Evolutionary conservation across 2,113 vertebrate species (phyloP), one percentile per base, ranked within the genome.

Genomic region (Pseudorhombus dupliciocellatus): DNA sequence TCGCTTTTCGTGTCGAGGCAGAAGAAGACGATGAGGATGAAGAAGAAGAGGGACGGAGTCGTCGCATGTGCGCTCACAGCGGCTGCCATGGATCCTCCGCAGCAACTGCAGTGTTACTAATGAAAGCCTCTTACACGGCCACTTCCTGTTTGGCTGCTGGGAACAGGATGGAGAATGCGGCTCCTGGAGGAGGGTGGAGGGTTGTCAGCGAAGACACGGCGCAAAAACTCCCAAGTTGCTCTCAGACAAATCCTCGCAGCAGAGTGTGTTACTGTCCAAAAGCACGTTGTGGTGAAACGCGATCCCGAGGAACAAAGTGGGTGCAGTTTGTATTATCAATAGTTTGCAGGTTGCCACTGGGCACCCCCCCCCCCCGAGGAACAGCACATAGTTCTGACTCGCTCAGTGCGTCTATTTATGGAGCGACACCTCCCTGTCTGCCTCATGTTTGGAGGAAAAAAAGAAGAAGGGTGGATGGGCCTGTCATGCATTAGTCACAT

Each of bases 91-190:
- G 80, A 66, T 83, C 63, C 66, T 72, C 37, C 53, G 54, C 28
- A 73, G 31, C 4, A 2, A 56, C 42, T 61, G 63, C 64, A 77
- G 74, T 78, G 70, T 77, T 75, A 61, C 84, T 84, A 81, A 89
- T 86, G 76, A 86, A 85, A 84, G 66, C 75, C 56, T 75, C 80
- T 81, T 80, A 80, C 61, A 54, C 11, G 15, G 51, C 21, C 11
- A 31, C 86, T 78, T 60, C 51, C 46, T 70, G 60, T 54, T 66
- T n/a, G 31, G 44, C 37, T 58, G 72, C 48, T 2, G 34, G 69
- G 42, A 57, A 46, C 22, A 12, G 26, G 61, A 59, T 63, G 14
- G 4, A 66, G 24, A 70, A 30, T 7, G 15, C 46, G 18, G 25
- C 24, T 31, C 31, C 50, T 31, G 51, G 37, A 14, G 16, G 28